These are phyloP conservation scores for Drosophila colorata DNA, from an alignment of 2,888 invertebrate genomes.

Conservation along the genomic window DNA sequence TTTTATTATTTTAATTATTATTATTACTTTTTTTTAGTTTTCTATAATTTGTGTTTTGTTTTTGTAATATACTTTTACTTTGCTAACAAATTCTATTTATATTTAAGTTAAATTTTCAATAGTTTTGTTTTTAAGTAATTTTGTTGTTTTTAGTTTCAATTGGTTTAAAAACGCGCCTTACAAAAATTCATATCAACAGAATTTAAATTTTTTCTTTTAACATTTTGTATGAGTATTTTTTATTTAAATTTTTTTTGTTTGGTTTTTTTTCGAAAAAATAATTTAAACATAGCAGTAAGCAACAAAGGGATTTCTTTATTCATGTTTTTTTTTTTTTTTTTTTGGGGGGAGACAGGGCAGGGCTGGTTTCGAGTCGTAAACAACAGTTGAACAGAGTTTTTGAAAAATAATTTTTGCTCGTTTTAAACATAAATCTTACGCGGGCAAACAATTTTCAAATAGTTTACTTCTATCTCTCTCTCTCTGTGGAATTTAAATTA, in stretches of 20 bases:
- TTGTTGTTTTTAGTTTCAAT: conserved; percentile 55
- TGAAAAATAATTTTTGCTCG: conserved; percentile 25
- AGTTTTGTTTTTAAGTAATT: conserved; percentile 56
- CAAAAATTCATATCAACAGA: conserved; percentile 82
- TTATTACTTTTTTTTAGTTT: conserved; percentile 39
- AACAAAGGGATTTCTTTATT: conserved; percentile 53
- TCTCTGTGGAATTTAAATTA: conserved; percentile 39
- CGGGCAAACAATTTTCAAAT: conserved; percentile 54
- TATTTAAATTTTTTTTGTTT: conserved; percentile 9
- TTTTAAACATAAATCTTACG: conserved; percentile 58
- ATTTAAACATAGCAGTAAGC: conserved; percentile 80
- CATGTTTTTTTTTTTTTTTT: neutral
- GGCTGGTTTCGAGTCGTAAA: conserved; percentile 12
- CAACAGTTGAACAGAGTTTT: conserved; percentile 38
- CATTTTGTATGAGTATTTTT: conserved; percentile 64
- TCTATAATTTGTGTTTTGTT: conserved; percentile 43
- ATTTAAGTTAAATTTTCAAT: conserved; percentile 79
- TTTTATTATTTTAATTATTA: conserved; percentile 35
- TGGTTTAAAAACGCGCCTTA: conserved; percentile 72
- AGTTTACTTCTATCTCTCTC: conserved; percentile 29
- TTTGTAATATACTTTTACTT: conserved; percentile 67
- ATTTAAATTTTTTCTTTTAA: conserved; percentile 60
- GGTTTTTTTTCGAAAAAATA: conserved; percentile 47
- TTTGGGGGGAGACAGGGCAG: conserved; percentile 1
- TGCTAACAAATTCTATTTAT: conserved; percentile 81